Evolutionary conservation across 2,797 vertebrate genomes (phyloP), one percentile per base, ranked within the genome.

Genomic region (Synaphobranchus kaupii): DNA sequence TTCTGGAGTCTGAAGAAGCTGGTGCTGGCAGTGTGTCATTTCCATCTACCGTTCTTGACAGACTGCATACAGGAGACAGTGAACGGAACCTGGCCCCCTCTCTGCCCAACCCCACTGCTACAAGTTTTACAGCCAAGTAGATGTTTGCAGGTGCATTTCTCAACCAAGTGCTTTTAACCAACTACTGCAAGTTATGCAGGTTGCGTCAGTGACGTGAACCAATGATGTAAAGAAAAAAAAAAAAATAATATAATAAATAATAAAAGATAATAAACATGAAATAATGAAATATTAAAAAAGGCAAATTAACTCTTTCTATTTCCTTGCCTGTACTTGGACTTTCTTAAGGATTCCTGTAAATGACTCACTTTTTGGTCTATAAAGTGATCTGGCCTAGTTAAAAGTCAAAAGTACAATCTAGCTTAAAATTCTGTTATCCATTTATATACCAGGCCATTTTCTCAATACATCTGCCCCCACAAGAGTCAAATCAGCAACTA

Each of bases 51-150:
- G 1, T 17, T 83, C 13, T 34, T 90, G 91, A 89, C 89, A 88
- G 89, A 71, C 89, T 86, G 88, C 86, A 88, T 91, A 90, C 89
- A 90, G 92, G 86, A 85, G 90, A 88, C 87, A 89, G 89, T 90
- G 76, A 71, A 44, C 13, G 58, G 22, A 25, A 15, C 7, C 84
- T 73, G 20, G 20, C 56, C 10, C 15, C 82, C 58, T n/a, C 12
- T 28, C 68, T 47, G 12, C 47, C 66, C 44, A 80, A n/a, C 9
- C 66, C 20, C n/a, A 12, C 66, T 13, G n/a, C n/a, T n/a, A n/a
- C n/a, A n/a, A n/a, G 34, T 73, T 34, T 31, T 15, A 73, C 4
- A 22, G 71, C 31, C 31, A 34, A 12, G 34, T 34, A 73, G 28
- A 10, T 3, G 10, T 17, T 39, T 73, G 31, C 71, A 15, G 12